Percentiles rank a stretch among this genome's conserved stretches.
Conservation (phyloP, 2,888 invertebrate species). For the Leptothorax acervorum region DNA sequence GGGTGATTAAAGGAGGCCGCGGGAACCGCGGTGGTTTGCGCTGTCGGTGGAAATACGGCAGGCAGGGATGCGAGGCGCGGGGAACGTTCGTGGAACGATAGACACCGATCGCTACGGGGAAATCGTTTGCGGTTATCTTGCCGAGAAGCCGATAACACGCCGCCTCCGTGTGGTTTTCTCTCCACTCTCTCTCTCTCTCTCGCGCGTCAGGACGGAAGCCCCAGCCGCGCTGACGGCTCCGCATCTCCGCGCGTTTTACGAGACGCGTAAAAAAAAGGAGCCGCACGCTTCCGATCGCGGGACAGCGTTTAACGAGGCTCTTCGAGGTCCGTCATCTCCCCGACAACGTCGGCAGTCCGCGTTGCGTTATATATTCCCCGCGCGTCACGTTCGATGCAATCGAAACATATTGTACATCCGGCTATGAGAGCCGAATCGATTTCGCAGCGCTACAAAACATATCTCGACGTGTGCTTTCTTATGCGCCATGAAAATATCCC, state of each 20-base stretch:
- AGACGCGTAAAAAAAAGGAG: constrained; percentile 31
- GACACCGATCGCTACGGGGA: constrained; percentile 69
- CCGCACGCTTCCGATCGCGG: constrained; percentile 34
- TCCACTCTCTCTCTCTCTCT: constrained; percentile 22
- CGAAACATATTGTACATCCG: constrained; percentile 6
- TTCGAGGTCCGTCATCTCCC: constrained; percentile 12
- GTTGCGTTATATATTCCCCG: background rate
- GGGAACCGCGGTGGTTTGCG: constrained; percentile 41
- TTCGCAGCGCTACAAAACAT: background rate
- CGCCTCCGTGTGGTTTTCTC: constrained; percentile 46
- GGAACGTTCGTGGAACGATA: constrained; percentile 67
- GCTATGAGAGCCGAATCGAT: constrained; percentile 23
- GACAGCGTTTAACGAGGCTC: constrained; percentile 40
- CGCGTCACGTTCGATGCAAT: constrained; percentile 8
- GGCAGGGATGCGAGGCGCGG: constrained; percentile 59
- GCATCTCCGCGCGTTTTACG: constrained; percentile 19
- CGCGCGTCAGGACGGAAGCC: constrained; percentile 8
- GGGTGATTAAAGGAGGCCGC: constrained; percentile 66
- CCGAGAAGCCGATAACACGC: constrained; percentile 50
- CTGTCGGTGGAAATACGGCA: constrained; percentile 54
- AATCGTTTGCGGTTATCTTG: constrained; percentile 60
- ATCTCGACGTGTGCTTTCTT: background rate
- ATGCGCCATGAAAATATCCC: constrained; percentile 17
- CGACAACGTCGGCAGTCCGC: constrained; percentile 1
- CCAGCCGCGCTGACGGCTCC: constrained; percentile 23